A percentile compares a stretch with the other conserved stretches of the same genome.
phyloP scores from a whole-genome alignment of 2,888 invertebrate genomes.

The Pseudanteris insignis region DNA sequence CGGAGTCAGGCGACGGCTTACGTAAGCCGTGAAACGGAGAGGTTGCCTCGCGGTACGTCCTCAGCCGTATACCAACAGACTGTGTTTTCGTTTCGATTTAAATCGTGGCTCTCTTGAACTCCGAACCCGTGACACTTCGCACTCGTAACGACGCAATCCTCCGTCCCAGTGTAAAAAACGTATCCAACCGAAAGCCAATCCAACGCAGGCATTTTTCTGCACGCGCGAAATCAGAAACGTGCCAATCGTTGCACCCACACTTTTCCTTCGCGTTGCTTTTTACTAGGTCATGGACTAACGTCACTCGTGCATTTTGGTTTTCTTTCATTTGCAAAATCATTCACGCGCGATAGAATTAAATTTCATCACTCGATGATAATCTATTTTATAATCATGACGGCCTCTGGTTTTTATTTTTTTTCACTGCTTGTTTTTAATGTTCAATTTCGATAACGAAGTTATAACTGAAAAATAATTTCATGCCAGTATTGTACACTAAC shows the following conservation, averaged over 20 bases:
- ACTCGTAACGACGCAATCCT: not conserved
- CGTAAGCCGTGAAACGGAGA: conserved; percentile 51
- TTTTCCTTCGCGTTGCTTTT: not conserved
- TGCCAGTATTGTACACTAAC: too few relatives aligned
- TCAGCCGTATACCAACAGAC: too few relatives aligned
- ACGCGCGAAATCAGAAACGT: not conserved
- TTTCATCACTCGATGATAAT: not conserved
- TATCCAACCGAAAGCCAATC: too few relatives aligned
- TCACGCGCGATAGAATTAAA: too few relatives aligned
- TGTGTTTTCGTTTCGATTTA: conserved; percentile 28
- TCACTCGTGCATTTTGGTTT: not conserved
- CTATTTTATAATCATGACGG: too few relatives aligned
- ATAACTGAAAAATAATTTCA: too few relatives aligned
- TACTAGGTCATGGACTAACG: conserved; percentile 2
- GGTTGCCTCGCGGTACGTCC: conserved; percentile 23
- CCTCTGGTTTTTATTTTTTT: too few relatives aligned
- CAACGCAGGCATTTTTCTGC: not conserved
- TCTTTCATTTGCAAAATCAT: not conserved
- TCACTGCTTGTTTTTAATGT: too few relatives aligned
- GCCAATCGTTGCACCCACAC: not conserved
- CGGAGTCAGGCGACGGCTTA: conserved; percentile 52
- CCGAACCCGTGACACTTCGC: conserved; percentile 20
- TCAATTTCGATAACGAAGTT: too few relatives aligned
- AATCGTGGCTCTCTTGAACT: conserved; percentile 36
- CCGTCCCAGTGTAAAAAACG: too few relatives aligned